These are phyloP conservation scores for Heliconius cydno DNA, from an alignment of 2,888 invertebrate genomes.

Conservation along the genomic window DNA sequence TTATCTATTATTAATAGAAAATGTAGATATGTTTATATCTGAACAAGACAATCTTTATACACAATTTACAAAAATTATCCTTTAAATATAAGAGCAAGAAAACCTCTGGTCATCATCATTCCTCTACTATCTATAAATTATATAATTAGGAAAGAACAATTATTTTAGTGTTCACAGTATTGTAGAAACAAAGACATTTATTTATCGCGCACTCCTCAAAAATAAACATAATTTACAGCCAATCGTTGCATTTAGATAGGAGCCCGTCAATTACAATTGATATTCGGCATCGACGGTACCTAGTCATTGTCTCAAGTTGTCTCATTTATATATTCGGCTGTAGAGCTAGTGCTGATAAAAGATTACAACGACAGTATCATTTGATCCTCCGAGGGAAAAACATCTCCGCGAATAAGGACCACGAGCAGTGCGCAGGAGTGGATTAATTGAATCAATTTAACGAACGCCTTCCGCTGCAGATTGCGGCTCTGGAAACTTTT, in stretches of 20 bases:
- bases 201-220: slow-evolving; percentile 61
- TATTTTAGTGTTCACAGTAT: slow-evolving; percentile 20
- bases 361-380: slow-evolving; percentile 76
- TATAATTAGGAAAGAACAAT: slow-evolving; percentile 4
- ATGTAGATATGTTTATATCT: no score
- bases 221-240: slow-evolving; percentile 69
- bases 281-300: slow-evolving; percentile 64
- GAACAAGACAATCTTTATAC: no score
- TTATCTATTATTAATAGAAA: no score
- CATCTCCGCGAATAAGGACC: slow-evolving; percentile 55
- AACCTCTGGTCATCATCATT: not conserved
- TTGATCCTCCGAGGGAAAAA: slow-evolving; percentile 66
- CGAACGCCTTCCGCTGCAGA: slow-evolving; percentile 71
- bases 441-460: slow-evolving; percentile 77
- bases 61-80: not conserved
- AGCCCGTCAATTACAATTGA: slow-evolving; percentile 57
- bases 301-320: slow-evolving; percentile 66
- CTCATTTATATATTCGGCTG: slow-evolving; percentile 59
- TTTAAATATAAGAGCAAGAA: not conserved
- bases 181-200: slow-evolving; percentile 58
- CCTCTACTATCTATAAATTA: not conserved
- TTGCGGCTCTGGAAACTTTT: slow-evolving; percentile 55
- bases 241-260: slow-evolving; percentile 72
- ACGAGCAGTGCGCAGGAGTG: slow-evolving; percentile 50
- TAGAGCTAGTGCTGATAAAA: slow-evolving; percentile 70